These are phyloP conservation scores for Oreotrochilus melanogaster DNA, from an alignment of 2,113 vertebrate species.

Conservation along the genomic window DNA sequence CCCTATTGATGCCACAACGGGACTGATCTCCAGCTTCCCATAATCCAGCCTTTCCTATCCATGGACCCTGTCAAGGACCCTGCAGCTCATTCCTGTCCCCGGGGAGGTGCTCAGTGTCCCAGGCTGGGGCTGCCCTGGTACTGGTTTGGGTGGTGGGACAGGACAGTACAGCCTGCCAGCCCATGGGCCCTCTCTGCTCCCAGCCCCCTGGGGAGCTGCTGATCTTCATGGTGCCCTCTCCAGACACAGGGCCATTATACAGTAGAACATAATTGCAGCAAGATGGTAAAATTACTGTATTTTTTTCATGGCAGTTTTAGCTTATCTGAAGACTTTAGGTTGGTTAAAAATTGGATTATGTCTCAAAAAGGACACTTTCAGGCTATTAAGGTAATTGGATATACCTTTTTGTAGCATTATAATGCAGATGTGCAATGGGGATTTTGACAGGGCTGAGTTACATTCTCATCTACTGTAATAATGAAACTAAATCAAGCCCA, in stretches of 20 bases:
- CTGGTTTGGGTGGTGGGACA: neutral
- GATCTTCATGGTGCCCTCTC: neutral
- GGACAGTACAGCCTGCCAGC: neutral
- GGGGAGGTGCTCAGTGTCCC: neutral
- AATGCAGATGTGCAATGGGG: neutral
- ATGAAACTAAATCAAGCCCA: neutral
- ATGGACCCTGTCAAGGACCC: neutral
- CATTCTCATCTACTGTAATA: neutral
- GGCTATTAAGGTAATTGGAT: neutral
- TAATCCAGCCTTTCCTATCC: too few species aligned
- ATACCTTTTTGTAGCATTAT: neutral
- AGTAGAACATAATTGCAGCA: neutral
- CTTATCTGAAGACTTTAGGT: neutral
- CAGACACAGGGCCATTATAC: neutral
- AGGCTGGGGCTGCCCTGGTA: neutral
- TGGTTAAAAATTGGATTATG: neutral
- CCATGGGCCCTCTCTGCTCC: fast-evolving
- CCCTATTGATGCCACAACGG: neutral
- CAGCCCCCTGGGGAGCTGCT: too few species aligned
- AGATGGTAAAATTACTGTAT: neutral
- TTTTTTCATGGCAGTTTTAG: neutral
- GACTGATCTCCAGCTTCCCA: neutral
- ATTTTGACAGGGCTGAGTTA: neutral
- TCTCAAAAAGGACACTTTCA: neutral
- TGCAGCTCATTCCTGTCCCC: neutral